Evolutionary conservation across 2,888 invertebrate genomes (phyloP).

Genomic region (Trichogramma evanescens): DNA sequence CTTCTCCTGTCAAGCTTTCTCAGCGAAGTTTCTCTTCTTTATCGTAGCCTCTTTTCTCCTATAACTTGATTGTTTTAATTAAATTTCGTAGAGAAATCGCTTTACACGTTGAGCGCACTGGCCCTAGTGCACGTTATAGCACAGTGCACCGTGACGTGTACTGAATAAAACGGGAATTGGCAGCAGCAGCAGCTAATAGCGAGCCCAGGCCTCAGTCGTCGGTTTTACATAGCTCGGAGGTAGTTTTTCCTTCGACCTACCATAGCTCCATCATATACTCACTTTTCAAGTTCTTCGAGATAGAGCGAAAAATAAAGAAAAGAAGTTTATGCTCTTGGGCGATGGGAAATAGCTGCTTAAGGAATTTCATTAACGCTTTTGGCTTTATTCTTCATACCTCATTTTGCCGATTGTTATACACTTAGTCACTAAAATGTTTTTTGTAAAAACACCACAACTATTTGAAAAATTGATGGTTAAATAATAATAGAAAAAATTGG

Average conservation of each 20-base stretch:
- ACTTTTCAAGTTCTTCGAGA: background rate
- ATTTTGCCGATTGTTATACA: too few species aligned
- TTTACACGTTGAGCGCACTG: constrained; percentile 43
- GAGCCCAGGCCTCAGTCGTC: background rate
- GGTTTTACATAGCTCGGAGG: background rate
- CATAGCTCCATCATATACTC: too few species aligned
- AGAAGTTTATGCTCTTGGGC: background rate
- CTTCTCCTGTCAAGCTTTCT: too few species aligned
- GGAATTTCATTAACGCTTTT: constrained; percentile 8
- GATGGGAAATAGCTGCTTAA: constrained; percentile 12
- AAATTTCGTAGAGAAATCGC: constrained; percentile 46
- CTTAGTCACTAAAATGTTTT: too few species aligned
- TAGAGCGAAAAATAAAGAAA: constrained; percentile 8
- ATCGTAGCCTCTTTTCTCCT: constrained; percentile 34
- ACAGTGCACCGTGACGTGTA: constrained; percentile 45
- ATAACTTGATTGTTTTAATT: constrained; percentile 50
- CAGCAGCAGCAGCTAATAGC: background rate
- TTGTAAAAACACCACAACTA: too few species aligned
- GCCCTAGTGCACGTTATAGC: constrained; percentile 28
- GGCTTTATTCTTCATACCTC: too few species aligned
- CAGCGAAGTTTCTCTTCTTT: background rate
- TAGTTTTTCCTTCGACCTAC: background rate
- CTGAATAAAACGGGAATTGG: constrained; percentile 34
- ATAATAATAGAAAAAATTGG: too few species aligned
- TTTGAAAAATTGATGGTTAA: too few species aligned